Percentiles rank a stretch among this genome's conserved stretches.
Evolutionary conservation across 2,888 invertebrate species (phyloP).

Genomic region (Acleris holmiana): DNA sequence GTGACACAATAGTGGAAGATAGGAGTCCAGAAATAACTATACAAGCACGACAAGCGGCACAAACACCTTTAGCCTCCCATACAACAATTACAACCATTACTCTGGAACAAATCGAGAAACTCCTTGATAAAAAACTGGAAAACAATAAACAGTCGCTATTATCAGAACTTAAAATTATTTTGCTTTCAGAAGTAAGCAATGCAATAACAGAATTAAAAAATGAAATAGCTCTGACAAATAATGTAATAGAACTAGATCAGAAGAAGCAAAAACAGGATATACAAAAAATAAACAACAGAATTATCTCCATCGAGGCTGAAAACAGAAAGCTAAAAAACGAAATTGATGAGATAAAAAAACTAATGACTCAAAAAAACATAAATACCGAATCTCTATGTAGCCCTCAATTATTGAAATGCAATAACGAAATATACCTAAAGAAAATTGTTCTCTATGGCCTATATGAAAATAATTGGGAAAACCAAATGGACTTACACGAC

Average conservation of each 20-base stretch:
- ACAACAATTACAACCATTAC: neutral
- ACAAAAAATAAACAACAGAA: neutral
- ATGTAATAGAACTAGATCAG: neutral
- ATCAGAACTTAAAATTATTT: neutral
- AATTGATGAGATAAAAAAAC: neutral
- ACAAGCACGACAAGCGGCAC: neutral
- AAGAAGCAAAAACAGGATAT: neutral
- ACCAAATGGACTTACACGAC: neutral
- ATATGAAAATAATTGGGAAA: neutral
- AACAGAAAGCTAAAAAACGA: neutral
- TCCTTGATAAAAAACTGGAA: conserved; percentile 7
- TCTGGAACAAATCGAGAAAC: conserved; percentile 4
- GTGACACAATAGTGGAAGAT: too few species aligned
- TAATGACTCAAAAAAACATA: neutral
- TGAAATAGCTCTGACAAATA: neutral
- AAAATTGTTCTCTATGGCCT: neutral
- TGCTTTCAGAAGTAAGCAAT: neutral
- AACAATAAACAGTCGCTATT: neutral
- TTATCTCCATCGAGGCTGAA: neutral
- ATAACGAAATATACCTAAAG: neutral
- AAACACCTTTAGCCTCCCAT: neutral
- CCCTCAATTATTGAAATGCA: neutral
- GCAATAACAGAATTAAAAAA: neutral
- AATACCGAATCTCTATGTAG: too few species aligned
- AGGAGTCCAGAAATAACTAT: neutral